Conservation (phyloP, 2,888 invertebrate species). For the Ptilodon capucinus region DNA sequence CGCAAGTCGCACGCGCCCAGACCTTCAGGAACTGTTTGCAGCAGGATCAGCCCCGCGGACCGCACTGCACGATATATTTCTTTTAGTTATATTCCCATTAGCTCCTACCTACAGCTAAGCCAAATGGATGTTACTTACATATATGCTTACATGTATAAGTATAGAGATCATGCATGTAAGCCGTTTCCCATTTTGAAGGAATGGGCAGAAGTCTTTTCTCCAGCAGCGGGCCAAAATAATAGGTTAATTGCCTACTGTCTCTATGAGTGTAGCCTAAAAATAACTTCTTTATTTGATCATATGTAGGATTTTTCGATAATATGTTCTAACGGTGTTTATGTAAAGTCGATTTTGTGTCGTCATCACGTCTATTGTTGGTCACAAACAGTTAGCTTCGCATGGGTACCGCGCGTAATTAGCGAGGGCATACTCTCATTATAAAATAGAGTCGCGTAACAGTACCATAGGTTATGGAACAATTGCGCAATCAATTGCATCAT, state of each 20-base stretch:
- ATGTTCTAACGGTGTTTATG: not conserved
- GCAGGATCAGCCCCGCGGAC: constrained; percentile 92
- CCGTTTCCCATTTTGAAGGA: too few species aligned
- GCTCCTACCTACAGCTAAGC: too few species aligned
- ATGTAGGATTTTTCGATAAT: too few species aligned
- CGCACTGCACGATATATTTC: constrained; percentile 84
- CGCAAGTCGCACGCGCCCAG: constrained; percentile 85
- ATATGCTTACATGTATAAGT: too few species aligned
- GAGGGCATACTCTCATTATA: constrained; percentile 12
- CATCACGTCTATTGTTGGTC: not conserved
- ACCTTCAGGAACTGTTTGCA: constrained; percentile 96
- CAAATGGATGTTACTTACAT: too few species aligned
- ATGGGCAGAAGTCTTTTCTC: too few species aligned
- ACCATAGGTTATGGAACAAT: constrained; percentile 27
- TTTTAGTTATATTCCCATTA: too few species aligned
- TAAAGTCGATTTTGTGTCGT: not conserved
- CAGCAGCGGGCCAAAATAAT: too few species aligned
- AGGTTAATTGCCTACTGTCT: too few species aligned
- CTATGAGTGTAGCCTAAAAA: too few species aligned
- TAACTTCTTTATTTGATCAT: too few species aligned
- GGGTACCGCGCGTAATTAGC: not conserved
- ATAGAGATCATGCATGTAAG: too few species aligned
- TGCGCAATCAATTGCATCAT: constrained; percentile 33
- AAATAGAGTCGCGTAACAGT: constrained; percentile 25
- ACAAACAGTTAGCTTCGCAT: not conserved